phyloP scores from a whole-genome alignment of 2,888 invertebrate species.

The Troilus luridus region DNA sequence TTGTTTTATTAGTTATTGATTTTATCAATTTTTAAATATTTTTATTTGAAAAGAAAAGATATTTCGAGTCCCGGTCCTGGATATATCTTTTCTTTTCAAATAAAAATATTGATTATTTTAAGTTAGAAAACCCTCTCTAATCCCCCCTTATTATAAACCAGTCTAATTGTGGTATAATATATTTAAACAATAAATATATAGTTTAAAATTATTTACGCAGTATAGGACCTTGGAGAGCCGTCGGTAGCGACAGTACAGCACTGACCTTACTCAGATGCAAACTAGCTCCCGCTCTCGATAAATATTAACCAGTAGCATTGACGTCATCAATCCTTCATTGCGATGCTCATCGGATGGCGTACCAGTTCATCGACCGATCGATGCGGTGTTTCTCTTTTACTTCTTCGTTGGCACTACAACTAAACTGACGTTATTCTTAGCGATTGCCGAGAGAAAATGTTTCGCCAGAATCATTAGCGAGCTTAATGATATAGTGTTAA shows the following conservation, averaged over 20 bases:
- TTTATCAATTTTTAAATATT: no score
- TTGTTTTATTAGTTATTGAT: no score
- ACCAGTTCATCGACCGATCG: neutral
- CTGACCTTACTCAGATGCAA: constrained; percentile 2
- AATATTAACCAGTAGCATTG: constrained; percentile 18
- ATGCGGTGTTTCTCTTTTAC: neutral
- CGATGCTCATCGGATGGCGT: neutral
- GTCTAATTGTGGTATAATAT: no score
- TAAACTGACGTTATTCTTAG: neutral
- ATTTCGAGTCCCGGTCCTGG: no score
- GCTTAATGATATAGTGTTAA: neutral
- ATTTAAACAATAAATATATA: no score
- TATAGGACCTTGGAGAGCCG: neutral
- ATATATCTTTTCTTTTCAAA: no score
- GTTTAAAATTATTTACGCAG: neutral
- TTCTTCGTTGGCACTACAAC: neutral
- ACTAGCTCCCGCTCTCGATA: neutral
- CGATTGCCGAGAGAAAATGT: neutral
- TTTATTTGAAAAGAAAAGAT: no score
- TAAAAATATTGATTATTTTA: no score
- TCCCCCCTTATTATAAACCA: no score
- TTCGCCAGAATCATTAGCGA: neutral
- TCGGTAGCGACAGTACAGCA: neutral
- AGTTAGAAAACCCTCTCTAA: no score
- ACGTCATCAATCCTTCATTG: neutral